Evolutionary conservation across 2,888 invertebrate species (phyloP), one percentile per base, ranked within the genome.

Genomic region (Melinaea marsaeus): DNA sequence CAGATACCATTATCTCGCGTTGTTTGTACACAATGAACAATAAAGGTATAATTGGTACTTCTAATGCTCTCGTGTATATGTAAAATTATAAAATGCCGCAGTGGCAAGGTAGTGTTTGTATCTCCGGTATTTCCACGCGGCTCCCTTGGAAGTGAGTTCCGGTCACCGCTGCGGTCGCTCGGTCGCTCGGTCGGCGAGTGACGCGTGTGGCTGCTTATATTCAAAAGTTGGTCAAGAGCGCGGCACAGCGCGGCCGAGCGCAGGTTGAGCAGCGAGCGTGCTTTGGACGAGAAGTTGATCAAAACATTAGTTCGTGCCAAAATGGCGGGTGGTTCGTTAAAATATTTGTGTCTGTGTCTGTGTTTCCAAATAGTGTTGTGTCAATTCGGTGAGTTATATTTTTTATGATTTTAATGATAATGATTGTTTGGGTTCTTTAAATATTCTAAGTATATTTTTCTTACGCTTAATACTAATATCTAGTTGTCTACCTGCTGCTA

Each of bases 371-470:
- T 72, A 59, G 82, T 79, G 55, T 69, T 73, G 6, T 78, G 81
- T 71, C 88, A 88, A 59, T 85, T 82, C 54, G 83, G 88, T 87
- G 48, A 86, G 86, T 83, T 64, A 13, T 4, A 9, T 45, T 33
- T 13, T 37, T 22, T 42, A 59, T 62, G 60, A 45, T 60, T 62
- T 37, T 54, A 58, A 13, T 46, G 11, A 22, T 22, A 22, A 22
- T 35, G 3, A 11, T 48, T 32, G 2, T 34, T 54, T 47, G 61
- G 58, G 56, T 51, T 54, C 56, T 58, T 22, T 57, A 57, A 13
- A 51, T 51, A 32, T n/a, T 32, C 6, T 51, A 51, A 32, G 22
- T n/a, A 11, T 48, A 3, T 32, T 32, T 51, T 32, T 32, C 32
- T 32, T 22, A 22, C 7, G 22, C 42, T 42, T 42, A 7, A 42